Evolutionary conservation across 1,140 invertebrate species (phyloP).

Genomic region (Drosophila suzukii): DNA sequence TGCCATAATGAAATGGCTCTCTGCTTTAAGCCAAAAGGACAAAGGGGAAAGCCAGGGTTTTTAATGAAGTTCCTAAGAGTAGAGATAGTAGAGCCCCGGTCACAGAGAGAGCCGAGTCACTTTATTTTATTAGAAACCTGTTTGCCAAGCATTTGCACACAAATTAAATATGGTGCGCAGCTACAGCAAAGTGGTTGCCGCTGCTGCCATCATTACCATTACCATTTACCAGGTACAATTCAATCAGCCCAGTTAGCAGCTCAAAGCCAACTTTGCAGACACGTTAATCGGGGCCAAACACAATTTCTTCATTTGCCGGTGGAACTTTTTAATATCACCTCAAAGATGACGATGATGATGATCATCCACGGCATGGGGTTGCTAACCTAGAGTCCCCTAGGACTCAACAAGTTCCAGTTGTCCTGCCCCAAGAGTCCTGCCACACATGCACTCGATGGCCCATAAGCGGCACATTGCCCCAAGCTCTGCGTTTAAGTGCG

Average conservation of each 20-base stretch:
- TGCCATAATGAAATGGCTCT: slow-evolving; percentile 72
- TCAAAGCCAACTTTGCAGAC: slow-evolving; percentile 41
- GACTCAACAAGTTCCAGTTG: slow-evolving; percentile 21
- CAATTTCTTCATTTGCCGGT: slow-evolving; percentile 66
- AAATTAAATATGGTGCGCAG: slow-evolving; percentile 63
- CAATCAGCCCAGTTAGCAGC: slow-evolving; percentile 64
- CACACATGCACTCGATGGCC: slow-evolving; percentile 48
- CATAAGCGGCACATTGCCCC: slow-evolving; percentile 49
- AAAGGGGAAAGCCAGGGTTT: slow-evolving; percentile 58
- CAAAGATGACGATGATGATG: slow-evolving; percentile 13
- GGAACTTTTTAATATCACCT: slow-evolving; percentile 49
- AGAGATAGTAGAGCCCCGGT: too few species aligned
- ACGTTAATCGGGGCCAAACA: slow-evolving; percentile 62
- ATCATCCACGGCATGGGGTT: not conserved
- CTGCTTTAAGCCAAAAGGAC: slow-evolving; percentile 31
- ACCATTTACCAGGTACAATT: slow-evolving; percentile 45
- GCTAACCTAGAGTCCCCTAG: not conserved
- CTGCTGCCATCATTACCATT: slow-evolving; percentile 6
- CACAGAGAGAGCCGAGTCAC: too few species aligned
- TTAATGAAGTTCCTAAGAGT: slow-evolving; percentile 57
- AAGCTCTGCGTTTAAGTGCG: slow-evolving; percentile 57
- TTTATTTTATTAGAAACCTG: slow-evolving; percentile 80
- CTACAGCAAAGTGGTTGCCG: slow-evolving; percentile 36
- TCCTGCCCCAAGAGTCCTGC: not conserved
- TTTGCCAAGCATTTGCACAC: slow-evolving; percentile 62